Conservation (phyloP, 2,888 invertebrate species). For the Troglohyphantes excavatus region DNA sequence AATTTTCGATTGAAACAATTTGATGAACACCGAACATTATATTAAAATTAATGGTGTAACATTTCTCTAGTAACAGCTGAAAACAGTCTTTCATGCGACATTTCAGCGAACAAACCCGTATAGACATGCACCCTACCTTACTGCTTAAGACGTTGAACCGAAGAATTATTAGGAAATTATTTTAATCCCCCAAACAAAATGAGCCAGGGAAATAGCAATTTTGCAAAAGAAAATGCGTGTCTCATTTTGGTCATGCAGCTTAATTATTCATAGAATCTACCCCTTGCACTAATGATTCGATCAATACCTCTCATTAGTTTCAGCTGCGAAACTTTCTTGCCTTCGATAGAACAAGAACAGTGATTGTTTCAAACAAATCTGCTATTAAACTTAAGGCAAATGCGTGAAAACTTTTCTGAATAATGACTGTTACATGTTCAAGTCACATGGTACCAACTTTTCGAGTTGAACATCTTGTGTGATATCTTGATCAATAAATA, state of each 20-base stretch:
- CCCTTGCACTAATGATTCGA: slow-evolving; percentile 69
- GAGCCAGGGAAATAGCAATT: slow-evolving; percentile 40
- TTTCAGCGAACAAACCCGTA: background rate
- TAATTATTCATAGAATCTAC: slow-evolving; percentile 76
- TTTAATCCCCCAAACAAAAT: slow-evolving; percentile 51
- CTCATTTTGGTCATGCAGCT: slow-evolving; percentile 68
- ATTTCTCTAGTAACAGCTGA: slow-evolving; percentile 9
- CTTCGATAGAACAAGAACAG: slow-evolving; percentile 73
- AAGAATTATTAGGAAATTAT: slow-evolving; percentile 56
- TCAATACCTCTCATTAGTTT: slow-evolving; percentile 78
- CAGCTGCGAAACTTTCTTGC: slow-evolving; percentile 76
- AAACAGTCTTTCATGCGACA: background rate
- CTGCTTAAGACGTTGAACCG: slow-evolving; percentile 1
- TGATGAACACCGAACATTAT: background rate
- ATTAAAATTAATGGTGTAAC: background rate
- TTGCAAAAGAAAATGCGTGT: slow-evolving; percentile 52
- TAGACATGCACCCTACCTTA: slow-evolving; percentile 1
- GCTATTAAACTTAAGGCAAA: slow-evolving; percentile 67
- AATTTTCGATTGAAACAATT: background rate
- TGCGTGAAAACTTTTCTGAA: slow-evolving; percentile 76
- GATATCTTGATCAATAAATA: slow-evolving; percentile 23
- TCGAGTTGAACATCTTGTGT: slow-evolving; percentile 3
- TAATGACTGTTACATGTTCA: slow-evolving; percentile 75
- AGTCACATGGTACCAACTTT: slow-evolving; percentile 46
- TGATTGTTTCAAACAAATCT: slow-evolving; percentile 77